Conservation (phyloP, 1,140 invertebrate species). For the Melipona quadrifasciata region DNA sequence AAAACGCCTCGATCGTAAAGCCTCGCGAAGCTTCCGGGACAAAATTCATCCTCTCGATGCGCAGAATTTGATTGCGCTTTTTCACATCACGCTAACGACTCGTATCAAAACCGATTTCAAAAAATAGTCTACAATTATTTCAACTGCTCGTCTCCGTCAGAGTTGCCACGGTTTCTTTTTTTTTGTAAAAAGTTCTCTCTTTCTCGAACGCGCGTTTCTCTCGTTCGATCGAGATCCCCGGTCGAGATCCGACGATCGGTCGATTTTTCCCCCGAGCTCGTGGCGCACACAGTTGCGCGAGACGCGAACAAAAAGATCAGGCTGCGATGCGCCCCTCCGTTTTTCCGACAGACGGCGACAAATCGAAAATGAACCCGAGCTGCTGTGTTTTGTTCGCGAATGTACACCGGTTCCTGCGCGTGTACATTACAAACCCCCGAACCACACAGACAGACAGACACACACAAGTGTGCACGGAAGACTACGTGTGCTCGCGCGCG, state of each 20-base stretch:
- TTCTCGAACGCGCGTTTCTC: not conserved
- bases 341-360: constrained; percentile 60
- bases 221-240: not conserved
- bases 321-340: constrained; percentile 34
- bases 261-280: not conserved
- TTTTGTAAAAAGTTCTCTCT: not conserved
- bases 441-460: not conserved
- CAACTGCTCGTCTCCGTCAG: not conserved
- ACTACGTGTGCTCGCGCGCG: not conserved
- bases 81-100: not conserved
- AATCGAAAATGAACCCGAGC: constrained; percentile 60
- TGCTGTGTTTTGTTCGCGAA: constrained; percentile 38
- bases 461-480: not conserved
- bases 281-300: constrained; percentile 16
- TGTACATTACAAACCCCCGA: not conserved
- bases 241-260: not conserved
- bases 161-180: not conserved
- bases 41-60: not conserved
- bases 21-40: not conserved
- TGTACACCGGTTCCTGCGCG: not conserved
- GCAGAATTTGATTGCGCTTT: not conserved
- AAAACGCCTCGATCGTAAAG: constrained; percentile 2
- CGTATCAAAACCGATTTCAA: not conserved
- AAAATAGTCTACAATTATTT: too few relatives aligned
- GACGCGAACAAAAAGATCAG: constrained; percentile 8